Evolutionary conservation across 2,888 invertebrate species (phyloP).

Genomic region (Gasteruption jaculator): DNA sequence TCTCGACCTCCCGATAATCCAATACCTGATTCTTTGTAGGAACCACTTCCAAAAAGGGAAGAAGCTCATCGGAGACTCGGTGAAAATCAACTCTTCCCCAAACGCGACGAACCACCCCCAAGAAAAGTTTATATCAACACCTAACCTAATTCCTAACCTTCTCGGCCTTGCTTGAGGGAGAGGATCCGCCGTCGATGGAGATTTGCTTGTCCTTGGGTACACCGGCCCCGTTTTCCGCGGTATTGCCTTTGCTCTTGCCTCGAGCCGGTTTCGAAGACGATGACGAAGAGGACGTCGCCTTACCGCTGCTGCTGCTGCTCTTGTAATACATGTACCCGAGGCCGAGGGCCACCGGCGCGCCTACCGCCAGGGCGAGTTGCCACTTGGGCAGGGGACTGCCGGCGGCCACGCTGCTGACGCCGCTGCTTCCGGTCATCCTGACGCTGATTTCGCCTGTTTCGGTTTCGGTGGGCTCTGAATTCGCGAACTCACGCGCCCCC

Average conservation of each 20-base stretch:
- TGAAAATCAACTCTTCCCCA: too few species aligned
- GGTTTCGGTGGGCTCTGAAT: too few species aligned
- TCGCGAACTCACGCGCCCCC: too few species aligned
- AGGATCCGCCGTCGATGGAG: constrained; percentile 60
- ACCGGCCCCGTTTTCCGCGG: constrained; percentile 55
- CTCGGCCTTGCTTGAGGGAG: constrained; percentile 45
- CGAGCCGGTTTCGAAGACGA: constrained; percentile 29
- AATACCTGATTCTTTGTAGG: too few species aligned
- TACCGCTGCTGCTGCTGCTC: constrained; percentile 55
- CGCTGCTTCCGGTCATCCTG: constrained; percentile 36
- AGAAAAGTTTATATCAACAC: too few species aligned
- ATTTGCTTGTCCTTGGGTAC: constrained; percentile 54
- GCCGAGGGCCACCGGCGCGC: constrained; percentile 78
- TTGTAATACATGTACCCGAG: constrained; percentile 74
- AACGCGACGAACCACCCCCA: too few species aligned
- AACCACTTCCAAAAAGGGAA: too few species aligned
- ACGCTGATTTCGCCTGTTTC: too few species aligned
- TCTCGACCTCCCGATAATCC: too few species aligned
- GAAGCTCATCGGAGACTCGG: too few species aligned
- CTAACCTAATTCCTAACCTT: constrained; percentile 42
- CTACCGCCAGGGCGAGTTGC: constrained; percentile 81
- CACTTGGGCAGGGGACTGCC: constrained; percentile 70
- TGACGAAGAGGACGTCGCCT: too few species aligned
- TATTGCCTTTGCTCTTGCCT: constrained; percentile 29
- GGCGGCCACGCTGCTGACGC: constrained; percentile 32